Evolutionary conservation across 2,888 invertebrate genomes (phyloP), one percentile per base, ranked within the genome.

Genomic region (Drosophila hawaiiensis): DNA sequence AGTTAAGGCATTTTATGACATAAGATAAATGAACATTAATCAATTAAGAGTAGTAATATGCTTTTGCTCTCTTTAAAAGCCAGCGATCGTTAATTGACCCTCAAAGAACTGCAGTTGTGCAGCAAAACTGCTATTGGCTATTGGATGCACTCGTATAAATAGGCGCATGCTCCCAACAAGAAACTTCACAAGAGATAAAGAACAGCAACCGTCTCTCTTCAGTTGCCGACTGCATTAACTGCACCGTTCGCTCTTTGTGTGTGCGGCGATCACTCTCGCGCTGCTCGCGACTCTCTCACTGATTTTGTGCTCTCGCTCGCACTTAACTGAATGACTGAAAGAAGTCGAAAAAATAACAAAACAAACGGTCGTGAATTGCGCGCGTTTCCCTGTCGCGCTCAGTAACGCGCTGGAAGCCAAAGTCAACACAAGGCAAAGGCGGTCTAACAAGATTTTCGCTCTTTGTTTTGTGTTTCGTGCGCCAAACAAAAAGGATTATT

Each of bases 381-480:
- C 29, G 62, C 52, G 47, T 43, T 41, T 64, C 41, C 54, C 58
- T 58, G 47, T 49, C 50, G 12, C 52, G 53, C 28, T 79, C 69
- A 79, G 79, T 79, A 67, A 35, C 50, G 56, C 54, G 47, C 43
- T 50, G 75, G 53, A 79, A 63, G 69, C 64, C 87, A 79, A 58
- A 78, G 69, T 43, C 67, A 82, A 50, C 73, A 68, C 55, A 88
- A 79, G 70, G 60, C 82, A 50, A 35, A 58, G 53, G 71, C 82
- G 72, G 68, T 41, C 14, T 68, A 70, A 64, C 67, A 83, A 73
- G 72, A 73, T 76, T 77, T 68, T 58, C 22, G 47, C 9, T 47
- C 25, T 12, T 4, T 54, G 76, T 54, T 59, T 29, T 54, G 53
- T 55, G 47, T 47, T 65, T 58, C 58, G 47, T 49, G 49, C 50